These are phyloP conservation scores for Heteronetta atricapilla DNA, from an alignment of 2,113 vertebrate species.

Conservation along the genomic window DNA sequence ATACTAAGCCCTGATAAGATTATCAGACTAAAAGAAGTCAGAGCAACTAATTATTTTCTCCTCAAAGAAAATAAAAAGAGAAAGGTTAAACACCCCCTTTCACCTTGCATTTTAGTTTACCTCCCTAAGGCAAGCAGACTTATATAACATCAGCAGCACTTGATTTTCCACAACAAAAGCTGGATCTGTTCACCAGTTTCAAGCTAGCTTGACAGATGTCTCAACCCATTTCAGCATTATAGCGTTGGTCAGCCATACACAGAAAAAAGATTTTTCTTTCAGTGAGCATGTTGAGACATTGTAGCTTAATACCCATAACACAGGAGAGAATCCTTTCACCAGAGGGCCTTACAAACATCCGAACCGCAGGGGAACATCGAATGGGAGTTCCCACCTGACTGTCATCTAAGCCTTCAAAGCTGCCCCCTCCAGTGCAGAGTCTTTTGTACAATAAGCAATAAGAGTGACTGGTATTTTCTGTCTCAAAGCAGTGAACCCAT, in stretches of 20 bases:
- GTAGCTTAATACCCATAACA: neutral
- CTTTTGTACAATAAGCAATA: neutral
- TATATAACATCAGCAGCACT: neutral
- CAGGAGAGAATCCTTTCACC: neutral
- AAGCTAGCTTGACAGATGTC: neutral
- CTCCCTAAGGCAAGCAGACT: neutral
- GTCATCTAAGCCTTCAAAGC: neutral
- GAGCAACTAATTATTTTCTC: neutral
- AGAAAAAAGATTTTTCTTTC: neutral
- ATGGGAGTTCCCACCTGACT: neutral
- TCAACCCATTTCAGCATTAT: neutral
- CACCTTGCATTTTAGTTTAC: neutral
- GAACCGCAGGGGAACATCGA: neutral
- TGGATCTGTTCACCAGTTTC: neutral
- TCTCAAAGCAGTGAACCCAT: neutral
- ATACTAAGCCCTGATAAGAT: neutral
- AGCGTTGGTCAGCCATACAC: neutral
- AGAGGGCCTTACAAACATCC: neutral
- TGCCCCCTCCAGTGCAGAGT: neutral
- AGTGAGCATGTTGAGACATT: neutral
- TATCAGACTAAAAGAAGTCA: neutral
- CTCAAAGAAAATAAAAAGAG: neutral
- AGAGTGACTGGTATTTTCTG: accelerated
- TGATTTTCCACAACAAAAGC: neutral
- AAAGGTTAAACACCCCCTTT: neutral